phyloP scores from a whole-genome alignment of 2,888 invertebrate genomes.

The Onthophagus sagittarius region DNA sequence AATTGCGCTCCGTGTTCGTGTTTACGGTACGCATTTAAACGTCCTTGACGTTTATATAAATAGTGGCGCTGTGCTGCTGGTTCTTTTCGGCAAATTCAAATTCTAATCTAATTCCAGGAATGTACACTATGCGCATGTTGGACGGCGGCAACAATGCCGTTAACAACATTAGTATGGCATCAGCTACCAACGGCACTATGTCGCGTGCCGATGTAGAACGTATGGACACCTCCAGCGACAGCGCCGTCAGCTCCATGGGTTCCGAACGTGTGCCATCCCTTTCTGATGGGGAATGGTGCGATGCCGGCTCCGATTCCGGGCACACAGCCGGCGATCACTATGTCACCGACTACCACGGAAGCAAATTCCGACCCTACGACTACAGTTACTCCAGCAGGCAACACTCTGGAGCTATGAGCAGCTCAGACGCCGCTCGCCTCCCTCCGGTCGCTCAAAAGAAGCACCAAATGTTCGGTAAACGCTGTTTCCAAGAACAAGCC shows the following conservation, averaged over 20 bases:
- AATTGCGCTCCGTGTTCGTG: neutral
- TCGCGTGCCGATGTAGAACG: conserved; percentile 58
- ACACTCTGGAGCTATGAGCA: conserved; percentile 41
- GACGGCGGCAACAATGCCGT: conserved; percentile 53
- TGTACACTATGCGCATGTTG: conserved; percentile 85
- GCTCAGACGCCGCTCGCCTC: conserved; percentile 53
- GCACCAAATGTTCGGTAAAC: conserved; percentile 88
- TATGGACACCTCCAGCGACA: conserved; percentile 83
- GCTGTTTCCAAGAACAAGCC: conserved; percentile 62
- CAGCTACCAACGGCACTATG: conserved; percentile 40
- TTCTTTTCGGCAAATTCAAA: neutral
- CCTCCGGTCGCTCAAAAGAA: conserved; percentile 81
- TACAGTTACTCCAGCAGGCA: conserved; percentile 61
- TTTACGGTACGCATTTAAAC: neutral
- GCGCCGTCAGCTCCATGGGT: conserved; percentile 90
- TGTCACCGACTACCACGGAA: conserved; percentile 70
- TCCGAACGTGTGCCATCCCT: conserved; percentile 84
- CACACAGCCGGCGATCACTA: conserved; percentile 60
- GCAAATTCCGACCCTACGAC: conserved; percentile 72
- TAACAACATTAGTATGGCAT: conserved; percentile 36
- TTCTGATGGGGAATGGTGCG: conserved; percentile 89
- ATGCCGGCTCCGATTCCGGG: conserved; percentile 77
- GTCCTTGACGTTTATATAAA: neutral
- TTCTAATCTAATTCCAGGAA: conserved; percentile 54
- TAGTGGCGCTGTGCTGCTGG: neutral